Conservation (phyloP, 2,113 vertebrate genomes). For the Aphyosemion australe region DNA sequence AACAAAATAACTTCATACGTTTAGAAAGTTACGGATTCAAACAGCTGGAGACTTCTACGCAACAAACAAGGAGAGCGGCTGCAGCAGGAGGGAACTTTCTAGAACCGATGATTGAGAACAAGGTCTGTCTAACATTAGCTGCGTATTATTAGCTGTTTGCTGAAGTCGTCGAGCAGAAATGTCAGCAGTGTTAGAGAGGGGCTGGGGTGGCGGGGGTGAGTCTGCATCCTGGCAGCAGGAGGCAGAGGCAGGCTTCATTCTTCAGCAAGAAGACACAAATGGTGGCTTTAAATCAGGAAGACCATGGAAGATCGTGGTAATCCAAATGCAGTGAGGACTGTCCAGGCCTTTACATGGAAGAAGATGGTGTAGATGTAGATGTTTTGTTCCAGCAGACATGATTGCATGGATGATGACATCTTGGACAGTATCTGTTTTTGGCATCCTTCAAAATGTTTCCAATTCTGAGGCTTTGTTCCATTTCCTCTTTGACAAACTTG, state of each 20-base stretch:
- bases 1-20: no score
- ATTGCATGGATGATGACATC: no score
- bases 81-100: neutral
- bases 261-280: neutral
- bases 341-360: no score
- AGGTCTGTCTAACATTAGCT: constrained; percentile 3
- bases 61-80: neutral
- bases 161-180: neutral
- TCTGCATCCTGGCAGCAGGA: neutral
- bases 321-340: no score
- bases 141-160: constrained; percentile 5
- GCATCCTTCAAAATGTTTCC: no score
- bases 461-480: neutral
- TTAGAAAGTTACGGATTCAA: no score
- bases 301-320: no score
- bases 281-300: neutral
- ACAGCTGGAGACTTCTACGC: neutral
- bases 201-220: neutral
- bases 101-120: neutral
- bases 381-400: no score
- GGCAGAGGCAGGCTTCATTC: neutral
- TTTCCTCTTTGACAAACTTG: neutral
- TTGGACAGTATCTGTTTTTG: no score
- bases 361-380: no score
- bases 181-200: neutral